A percentile compares a stretch with the other conserved stretches of the same genome.
These are phyloP conservation scores for Apodemia hepburni DNA, from an alignment of 2,888 invertebrate species.

Conservation along the genomic window DNA sequence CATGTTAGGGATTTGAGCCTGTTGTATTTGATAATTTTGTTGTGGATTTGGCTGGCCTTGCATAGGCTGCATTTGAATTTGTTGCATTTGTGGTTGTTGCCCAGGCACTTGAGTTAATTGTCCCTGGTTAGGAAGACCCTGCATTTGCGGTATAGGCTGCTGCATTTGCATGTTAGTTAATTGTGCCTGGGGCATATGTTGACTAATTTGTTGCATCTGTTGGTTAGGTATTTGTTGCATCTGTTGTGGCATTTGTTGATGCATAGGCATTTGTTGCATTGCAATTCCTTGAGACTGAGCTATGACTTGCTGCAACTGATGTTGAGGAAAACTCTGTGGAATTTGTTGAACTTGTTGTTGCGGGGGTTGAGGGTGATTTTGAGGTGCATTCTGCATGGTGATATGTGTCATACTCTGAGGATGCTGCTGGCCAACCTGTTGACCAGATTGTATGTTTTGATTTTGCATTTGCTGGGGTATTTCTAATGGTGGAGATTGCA, in stretches of 20 bases:
- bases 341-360: conserved; percentile 75
- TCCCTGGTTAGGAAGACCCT: conserved; percentile 67
- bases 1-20: conserved; percentile 71
- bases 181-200: conserved; percentile 69
- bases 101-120: conserved; percentile 68
- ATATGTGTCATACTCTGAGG: conserved; percentile 77
- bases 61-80: conserved; percentile 76
- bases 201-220: conserved; percentile 76
- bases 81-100: conserved; percentile 75
- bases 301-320: conserved; percentile 75
- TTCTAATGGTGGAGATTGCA: conserved; percentile 75
- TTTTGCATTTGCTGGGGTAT: conserved; percentile 74
- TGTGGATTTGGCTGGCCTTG: conserved; percentile 69
- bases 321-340: conserved; percentile 77
- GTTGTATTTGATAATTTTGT: conserved; percentile 73
- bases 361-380: conserved; percentile 60
- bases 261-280: conserved; percentile 77
- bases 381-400: conserved; percentile 66
- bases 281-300: conserved; percentile 72
- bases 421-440: conserved; percentile 70
- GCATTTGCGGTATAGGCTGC: conserved; percentile 75
- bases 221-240: conserved; percentile 76
- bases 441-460: conserved; percentile 61
- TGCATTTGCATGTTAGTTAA: conserved; percentile 75
- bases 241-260: conserved; percentile 75